Percentiles rank a stretch among this genome's conserved stretches.
Evolutionary conservation across 2,113 vertebrate species (phyloP).

Genomic region (Misgurnus anguillicaudatus): DNA sequence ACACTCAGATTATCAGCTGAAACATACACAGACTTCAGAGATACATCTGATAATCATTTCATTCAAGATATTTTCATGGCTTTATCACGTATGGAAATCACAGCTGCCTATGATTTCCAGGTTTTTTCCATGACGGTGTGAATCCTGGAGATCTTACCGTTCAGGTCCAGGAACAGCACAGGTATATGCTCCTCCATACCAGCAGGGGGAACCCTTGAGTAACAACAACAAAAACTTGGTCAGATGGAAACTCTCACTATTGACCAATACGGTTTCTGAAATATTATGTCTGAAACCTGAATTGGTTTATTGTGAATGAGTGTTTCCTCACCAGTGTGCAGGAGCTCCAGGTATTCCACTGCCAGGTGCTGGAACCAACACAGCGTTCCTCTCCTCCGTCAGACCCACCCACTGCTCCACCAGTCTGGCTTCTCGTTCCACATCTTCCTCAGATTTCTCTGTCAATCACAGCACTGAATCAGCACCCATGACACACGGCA

Average conservation of each 20-base stretch:
- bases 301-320: too few species aligned
- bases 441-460: conserved; percentile 93
- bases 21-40: conserved; percentile 1
- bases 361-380: conserved; percentile 90
- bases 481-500: background rate
- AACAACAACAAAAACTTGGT: conserved; percentile 18
- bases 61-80: too few species aligned
- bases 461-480: conserved; percentile 14
- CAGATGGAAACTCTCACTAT: too few species aligned
- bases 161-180: conserved; percentile 95
- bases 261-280: too few species aligned
- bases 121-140: background rate
- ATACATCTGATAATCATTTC: background rate
- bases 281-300: too few species aligned
- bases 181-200: conserved; percentile 96
- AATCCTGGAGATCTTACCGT: conserved; percentile 77
- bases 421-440: conserved; percentile 89
- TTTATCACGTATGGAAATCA: too few species aligned
- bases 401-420: conserved; percentile 99
- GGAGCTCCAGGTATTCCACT: conserved; percentile 94
- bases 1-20: conserved; percentile 93
- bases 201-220: conserved; percentile 84
- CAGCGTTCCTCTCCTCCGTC: conserved; percentile 93
- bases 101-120: too few species aligned
- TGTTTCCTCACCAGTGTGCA: conserved; percentile 82